Percentiles rank a stretch among this genome's conserved stretches.
Conservation (phyloP, 2,888 invertebrate species). For the Acanthacorydalis orientalis region DNA sequence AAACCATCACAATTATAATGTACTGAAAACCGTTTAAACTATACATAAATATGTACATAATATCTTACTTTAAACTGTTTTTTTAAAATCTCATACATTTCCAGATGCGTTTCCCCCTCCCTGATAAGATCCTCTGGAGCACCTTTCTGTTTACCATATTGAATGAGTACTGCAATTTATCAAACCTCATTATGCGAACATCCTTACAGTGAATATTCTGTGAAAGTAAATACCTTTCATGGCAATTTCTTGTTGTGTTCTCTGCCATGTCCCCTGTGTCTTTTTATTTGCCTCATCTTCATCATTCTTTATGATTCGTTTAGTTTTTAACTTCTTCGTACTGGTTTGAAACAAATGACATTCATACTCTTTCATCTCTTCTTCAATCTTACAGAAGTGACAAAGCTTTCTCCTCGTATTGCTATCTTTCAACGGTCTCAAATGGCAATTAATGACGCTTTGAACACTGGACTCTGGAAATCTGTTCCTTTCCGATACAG, state of each 20-base stretch:
- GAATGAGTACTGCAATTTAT: conserved; percentile 22
- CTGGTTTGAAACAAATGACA: conserved; percentile 36
- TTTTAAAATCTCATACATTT: conserved; percentile 39
- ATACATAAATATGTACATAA: not conserved
- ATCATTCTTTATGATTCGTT: not conserved
- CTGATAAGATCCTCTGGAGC: conserved; percentile 20
- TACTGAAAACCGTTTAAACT: too few species aligned
- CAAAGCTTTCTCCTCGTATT: conserved; percentile 17
- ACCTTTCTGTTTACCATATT: conserved; percentile 24
- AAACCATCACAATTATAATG: not conserved
- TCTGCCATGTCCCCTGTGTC: conserved; percentile 43
- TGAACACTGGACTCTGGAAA: conserved; percentile 23
- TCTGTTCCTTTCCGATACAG: conserved; percentile 8
- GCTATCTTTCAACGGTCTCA: conserved; percentile 22
- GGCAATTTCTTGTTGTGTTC: conserved; percentile 37
- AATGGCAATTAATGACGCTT: conserved; percentile 37
- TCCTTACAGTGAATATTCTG: not conserved
- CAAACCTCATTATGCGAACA: not conserved
- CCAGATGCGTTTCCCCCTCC: conserved; percentile 33
- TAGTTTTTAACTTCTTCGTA: conserved; percentile 16
- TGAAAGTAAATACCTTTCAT: conserved; percentile 32
- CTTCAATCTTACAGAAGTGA: conserved; percentile 27
- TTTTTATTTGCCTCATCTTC: conserved; percentile 27
- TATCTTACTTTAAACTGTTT: conserved; percentile 40
- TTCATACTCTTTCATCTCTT: conserved; percentile 30